phyloP scores from a whole-genome alignment of 2,888 invertebrate genomes.

The Malthinus flaveolus region DNA sequence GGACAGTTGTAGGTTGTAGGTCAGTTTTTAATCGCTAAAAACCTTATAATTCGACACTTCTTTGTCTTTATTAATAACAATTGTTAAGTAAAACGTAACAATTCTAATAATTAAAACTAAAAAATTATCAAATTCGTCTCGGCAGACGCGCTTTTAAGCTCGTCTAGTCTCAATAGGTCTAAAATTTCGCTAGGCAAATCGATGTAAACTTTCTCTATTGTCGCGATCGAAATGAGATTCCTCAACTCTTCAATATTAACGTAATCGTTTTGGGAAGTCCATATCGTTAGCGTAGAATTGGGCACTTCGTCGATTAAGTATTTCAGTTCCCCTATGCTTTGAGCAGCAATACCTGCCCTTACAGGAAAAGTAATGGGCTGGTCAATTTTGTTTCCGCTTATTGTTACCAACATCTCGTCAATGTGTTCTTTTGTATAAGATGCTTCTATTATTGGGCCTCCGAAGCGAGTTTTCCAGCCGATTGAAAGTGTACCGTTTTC shows the following conservation, averaged over 20 bases:
- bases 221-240: slow-evolving; percentile 67
- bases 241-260: slow-evolving; percentile 69
- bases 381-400: slow-evolving; percentile 59
- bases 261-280: slow-evolving; percentile 70
- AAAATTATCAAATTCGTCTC: neutral
- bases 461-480: slow-evolving; percentile 82
- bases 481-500: slow-evolving; percentile 72
- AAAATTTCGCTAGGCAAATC: slow-evolving; percentile 73
- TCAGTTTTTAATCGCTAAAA: too few relatives aligned
- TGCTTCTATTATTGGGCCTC: slow-evolving; percentile 57
- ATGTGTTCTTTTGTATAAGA: slow-evolving; percentile 67
- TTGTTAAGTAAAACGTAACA: neutral
- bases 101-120: neutral
- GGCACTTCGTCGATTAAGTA: slow-evolving; percentile 61
- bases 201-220: slow-evolving; percentile 70
- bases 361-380: slow-evolving; percentile 82
- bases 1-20: too few relatives aligned
- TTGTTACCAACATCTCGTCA: slow-evolving; percentile 67
- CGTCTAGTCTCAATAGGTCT: slow-evolving; percentile 55
- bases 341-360: slow-evolving; percentile 69
- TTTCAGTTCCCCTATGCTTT: slow-evolving; percentile 64
- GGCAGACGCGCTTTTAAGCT: neutral
- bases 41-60: too few relatives aligned
- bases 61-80: too few relatives aligned
- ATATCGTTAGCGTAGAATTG: slow-evolving; percentile 75